Evolutionary conservation across 2,113 vertebrate species (phyloP).

Genomic region (Stegostoma tigrinum): DNA sequence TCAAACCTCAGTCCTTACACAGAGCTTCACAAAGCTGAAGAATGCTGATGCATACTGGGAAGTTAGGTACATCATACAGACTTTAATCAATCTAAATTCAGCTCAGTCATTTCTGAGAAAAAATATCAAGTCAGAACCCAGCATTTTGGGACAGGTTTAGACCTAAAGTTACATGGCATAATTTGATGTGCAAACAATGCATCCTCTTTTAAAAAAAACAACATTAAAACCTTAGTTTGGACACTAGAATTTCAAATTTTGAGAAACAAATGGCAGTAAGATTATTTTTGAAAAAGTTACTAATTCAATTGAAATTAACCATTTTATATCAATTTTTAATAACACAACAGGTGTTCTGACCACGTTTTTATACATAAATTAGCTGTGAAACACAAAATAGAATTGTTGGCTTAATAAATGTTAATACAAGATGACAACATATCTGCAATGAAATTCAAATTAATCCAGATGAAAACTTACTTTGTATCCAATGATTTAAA

Average conservation of each 20-base stretch:
- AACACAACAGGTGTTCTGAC: not conserved
- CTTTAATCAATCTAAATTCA: not conserved
- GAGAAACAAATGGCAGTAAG: not conserved
- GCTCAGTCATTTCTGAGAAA: not conserved
- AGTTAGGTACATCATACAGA: not conserved
- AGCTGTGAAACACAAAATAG: not conserved
- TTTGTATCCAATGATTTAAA: not conserved
- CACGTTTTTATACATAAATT: not conserved
- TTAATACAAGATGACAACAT: not conserved
- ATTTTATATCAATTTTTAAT: not conserved
- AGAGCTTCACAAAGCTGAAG: not conserved
- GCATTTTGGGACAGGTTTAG: not conserved
- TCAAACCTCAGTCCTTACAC: not conserved
- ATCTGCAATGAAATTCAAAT: not conserved
- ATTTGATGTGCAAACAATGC: not conserved
- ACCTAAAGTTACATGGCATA: no score
- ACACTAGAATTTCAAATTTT: not conserved
- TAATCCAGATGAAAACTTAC: not conserved
- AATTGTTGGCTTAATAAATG: not conserved
- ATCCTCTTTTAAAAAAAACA: not conserved
- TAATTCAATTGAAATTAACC: not conserved
- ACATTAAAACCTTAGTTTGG: not conserved
- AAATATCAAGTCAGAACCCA: not conserved
- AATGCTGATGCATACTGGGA: not conserved
- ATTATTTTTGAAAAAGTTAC: not conserved